Evolutionary conservation across 2,113 vertebrate species (phyloP).

Genomic region (Macrotus californicus): DNA sequence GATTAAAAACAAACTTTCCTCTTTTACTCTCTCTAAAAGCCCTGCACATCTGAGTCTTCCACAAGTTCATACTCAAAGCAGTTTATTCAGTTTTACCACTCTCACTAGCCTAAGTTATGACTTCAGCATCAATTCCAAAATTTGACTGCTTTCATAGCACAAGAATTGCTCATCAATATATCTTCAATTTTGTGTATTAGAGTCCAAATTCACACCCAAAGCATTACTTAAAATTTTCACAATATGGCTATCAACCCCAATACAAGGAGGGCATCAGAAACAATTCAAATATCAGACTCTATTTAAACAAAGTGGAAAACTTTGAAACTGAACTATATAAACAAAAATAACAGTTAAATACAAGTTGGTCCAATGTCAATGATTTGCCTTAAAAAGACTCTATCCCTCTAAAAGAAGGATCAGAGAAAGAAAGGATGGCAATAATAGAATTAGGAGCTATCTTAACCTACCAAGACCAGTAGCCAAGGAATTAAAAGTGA

Average conservation of each 20-base stretch:
- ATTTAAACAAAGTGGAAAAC: not conserved
- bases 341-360: not conserved
- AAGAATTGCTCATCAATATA: not conserved
- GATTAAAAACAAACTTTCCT: not conserved
- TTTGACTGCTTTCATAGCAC: not conserved
- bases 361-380: not conserved
- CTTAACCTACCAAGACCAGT: not conserved
- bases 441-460: not conserved
- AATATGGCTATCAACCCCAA: not conserved
- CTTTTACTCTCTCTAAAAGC: not conserved
- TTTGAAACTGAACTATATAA: not conserved
- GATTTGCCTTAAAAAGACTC: not conserved
- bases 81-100: not conserved
- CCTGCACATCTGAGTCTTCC: not conserved
- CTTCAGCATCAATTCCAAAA: not conserved
- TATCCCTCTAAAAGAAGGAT: not conserved
- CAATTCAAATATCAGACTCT: not conserved
- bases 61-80: conserved; percentile 2
- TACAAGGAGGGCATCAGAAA: not conserved
- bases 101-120: not conserved
- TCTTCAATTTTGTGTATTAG: not conserved
- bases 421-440: not conserved
- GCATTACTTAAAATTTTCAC: not conserved
- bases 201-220: not conserved
- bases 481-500: not conserved